A percentile compares a stretch with the other conserved stretches of the same genome.
These are phyloP conservation scores for Clarias batrachus DNA, from an alignment of 2,113 vertebrate species.

Conservation along the genomic window DNA sequence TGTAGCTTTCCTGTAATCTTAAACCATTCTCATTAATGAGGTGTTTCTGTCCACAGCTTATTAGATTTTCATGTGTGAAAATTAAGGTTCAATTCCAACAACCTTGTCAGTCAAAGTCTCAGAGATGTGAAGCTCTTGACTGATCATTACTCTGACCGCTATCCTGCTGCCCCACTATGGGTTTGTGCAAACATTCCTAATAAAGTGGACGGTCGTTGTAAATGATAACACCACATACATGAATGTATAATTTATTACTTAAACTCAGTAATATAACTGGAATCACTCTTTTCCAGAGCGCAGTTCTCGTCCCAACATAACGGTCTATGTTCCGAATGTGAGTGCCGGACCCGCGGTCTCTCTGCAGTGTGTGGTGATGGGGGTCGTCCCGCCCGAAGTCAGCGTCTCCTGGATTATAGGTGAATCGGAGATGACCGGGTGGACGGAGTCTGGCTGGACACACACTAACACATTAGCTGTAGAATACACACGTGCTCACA, in stretches of 20 bases:
- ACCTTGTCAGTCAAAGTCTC: not conserved
- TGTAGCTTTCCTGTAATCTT: not conserved
- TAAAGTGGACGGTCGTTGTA: not conserved
- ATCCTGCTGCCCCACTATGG: not conserved
- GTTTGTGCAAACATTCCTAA: not conserved
- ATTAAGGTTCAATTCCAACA: not conserved
- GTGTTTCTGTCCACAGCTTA: not conserved
- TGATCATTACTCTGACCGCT: not conserved
- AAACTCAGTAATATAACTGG: not conserved
- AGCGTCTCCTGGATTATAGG: conserved; percentile 14
- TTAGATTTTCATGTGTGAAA: not conserved
- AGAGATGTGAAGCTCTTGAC: not conserved
- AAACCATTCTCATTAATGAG: not conserved
- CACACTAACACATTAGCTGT: not conserved
- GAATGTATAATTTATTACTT: not conserved
- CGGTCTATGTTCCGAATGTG: not conserved
- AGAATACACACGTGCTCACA: conserved; percentile 12
- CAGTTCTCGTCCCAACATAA: not conserved
- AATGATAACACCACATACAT: not conserved
- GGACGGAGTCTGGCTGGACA: conserved; percentile 31
- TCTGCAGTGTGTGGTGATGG: conserved; percentile 37
- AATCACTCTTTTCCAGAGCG: conserved; percentile 4
- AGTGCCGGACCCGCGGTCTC: not conserved
- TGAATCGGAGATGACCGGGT: not conserved
- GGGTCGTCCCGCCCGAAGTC: not conserved